Evolutionary conservation across 2,888 invertebrate genomes (phyloP).

Genomic region (Anoplius nigerrimus): DNA sequence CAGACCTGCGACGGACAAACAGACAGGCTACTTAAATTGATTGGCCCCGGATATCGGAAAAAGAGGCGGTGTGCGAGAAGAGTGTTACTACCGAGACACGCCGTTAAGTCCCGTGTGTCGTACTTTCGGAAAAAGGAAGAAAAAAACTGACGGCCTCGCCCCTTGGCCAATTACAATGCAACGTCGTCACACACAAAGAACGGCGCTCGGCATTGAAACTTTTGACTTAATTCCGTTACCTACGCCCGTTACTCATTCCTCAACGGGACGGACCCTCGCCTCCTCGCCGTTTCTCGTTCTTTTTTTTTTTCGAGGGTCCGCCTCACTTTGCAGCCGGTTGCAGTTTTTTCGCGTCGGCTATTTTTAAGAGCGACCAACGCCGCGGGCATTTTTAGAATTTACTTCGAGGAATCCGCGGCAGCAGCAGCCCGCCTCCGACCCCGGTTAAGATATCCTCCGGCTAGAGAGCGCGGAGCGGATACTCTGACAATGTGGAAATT

Average conservation of each 20-base stretch:
- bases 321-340: conserved; percentile 54
- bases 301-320: neutral
- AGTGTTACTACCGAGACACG: too few species aligned
- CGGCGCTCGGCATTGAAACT: neutral
- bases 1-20: conserved; percentile 79
- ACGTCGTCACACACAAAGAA: neutral
- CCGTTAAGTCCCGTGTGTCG: too few species aligned
- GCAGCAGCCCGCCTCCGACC: conserved; percentile 25
- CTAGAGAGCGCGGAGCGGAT: too few species aligned
- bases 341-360: conserved; percentile 61
- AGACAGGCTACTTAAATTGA: too few species aligned
- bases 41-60: too few species aligned
- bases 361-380: conserved; percentile 67
- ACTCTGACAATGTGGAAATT: too few species aligned
- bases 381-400: conserved; percentile 69
- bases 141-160: too few species aligned
- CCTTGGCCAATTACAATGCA: neutral
- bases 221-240: neutral
- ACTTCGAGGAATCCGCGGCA: conserved; percentile 57
- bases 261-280: too few species aligned
- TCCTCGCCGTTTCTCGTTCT: neutral
- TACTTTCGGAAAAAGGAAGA: too few species aligned
- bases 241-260: too few species aligned
- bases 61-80: too few species aligned
- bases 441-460: too few species aligned